phyloP scores from a whole-genome alignment of 2,797 vertebrate genomes.

The Parauchenoglanis punctatus region DNA sequence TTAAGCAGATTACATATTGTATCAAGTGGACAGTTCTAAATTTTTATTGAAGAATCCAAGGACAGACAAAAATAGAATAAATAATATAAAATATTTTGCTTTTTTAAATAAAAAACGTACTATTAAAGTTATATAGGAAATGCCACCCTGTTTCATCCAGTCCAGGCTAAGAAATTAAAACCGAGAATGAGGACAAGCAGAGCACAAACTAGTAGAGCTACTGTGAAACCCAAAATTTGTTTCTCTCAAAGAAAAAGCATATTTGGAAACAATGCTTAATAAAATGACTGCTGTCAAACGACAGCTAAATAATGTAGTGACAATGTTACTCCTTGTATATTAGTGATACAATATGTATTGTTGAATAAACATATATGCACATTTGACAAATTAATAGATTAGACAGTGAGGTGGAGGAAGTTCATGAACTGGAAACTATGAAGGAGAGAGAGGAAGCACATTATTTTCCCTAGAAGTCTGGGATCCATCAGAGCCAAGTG shows the following conservation, averaged over 20 bases:
- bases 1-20: neutral
- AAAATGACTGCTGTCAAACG: neutral
- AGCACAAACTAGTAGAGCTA: neutral
- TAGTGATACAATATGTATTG: neutral
- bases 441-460: slow-evolving; percentile 69
- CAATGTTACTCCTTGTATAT: neutral
- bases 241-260: neutral
- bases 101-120: neutral
- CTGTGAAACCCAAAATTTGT: neutral
- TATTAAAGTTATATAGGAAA: neutral
- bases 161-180: neutral
- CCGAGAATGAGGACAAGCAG: neutral
- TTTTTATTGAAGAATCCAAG: neutral
- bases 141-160: neutral
- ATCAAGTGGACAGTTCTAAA: no score
- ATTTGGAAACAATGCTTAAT: neutral
- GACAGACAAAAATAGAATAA: neutral
- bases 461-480: slow-evolving; percentile 71
- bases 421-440: slow-evolving; percentile 45
- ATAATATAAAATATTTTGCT: neutral
- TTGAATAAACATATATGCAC: neutral
- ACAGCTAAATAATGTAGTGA: no score
- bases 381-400: slow-evolving; percentile 52
- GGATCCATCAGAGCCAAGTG: slow-evolving; percentile 60
- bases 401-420: slow-evolving; percentile 38